Evolutionary conservation across 2,797 vertebrate species (phyloP).

Genomic region (Hydrocynus forskahlii): DNA sequence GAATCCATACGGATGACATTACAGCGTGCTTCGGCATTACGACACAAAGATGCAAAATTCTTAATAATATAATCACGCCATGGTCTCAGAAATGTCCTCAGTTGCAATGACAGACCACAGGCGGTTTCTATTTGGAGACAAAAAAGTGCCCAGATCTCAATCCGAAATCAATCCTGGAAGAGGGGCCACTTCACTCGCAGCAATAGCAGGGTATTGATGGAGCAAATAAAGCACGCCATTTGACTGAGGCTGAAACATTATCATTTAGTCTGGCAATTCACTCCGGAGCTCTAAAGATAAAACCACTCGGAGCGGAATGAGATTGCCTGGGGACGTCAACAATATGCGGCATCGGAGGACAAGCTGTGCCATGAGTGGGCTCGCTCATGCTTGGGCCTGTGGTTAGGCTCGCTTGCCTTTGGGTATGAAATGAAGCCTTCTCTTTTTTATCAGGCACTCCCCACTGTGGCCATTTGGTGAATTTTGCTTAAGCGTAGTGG

Average conservation of each 20-base stretch:
- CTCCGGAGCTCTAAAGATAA: conserved; percentile 41
- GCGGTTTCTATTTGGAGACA: neutral
- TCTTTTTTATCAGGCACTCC: conserved; percentile 43
- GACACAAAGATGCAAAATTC: neutral
- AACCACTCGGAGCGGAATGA: conserved; percentile 39
- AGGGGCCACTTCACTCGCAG: conserved; percentile 13
- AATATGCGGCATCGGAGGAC: conserved; percentile 27
- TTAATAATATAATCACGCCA: neutral
- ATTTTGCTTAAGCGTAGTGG: conserved; percentile 45
- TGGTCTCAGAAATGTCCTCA: neutral
- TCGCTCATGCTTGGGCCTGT: neutral
- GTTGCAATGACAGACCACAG: neutral
- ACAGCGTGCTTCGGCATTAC: neutral
- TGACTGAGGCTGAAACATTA: conserved; percentile 15
- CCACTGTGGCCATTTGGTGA: conserved; percentile 52
- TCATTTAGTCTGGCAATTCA: conserved; percentile 42
- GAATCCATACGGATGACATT: neutral
- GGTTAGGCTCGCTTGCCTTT: conserved; percentile 28
- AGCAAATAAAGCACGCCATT: conserved; percentile 34
- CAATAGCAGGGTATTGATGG: conserved; percentile 36
- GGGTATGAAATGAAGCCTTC: conserved; percentile 26
- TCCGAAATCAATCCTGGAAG: conserved; percentile 27
- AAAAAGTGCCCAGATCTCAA: conserved; percentile 21
- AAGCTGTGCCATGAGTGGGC: conserved; percentile 40
- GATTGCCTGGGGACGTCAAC: conserved; percentile 20